Base-by-base conservation (phyloP, 2,797 vertebrate species). In the Cuculus canorus region DNA sequence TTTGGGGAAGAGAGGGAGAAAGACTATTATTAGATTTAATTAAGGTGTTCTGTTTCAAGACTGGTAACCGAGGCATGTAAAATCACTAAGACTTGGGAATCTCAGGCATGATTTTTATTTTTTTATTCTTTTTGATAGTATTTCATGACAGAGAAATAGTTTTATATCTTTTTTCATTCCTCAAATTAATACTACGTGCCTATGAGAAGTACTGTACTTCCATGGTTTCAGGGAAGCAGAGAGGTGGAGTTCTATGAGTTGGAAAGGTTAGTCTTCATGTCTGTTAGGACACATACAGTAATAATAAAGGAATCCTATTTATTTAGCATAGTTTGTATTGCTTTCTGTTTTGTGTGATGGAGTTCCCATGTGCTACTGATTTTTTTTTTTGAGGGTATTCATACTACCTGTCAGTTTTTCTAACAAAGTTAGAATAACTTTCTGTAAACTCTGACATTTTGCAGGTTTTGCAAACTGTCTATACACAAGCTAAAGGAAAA, bases 1-100 rank as follows among this genome's bases (percentile, higher is more conserved):
- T 10, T 70, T 7, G 17, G 11, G 8, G 17, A 4, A 13, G 18
- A 32, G 18, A 28, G 17, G 23, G 4, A 4, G 13, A 0, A 52
- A 82, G 0, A 50, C 22, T 69, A n/a, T n/a, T 79, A 19, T 24
- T 24, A 32, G 1, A 0, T 0, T 56, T 63, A 41, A 52, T 79
- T 68, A 41, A 82, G 22, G 5, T 82, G 25, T 65, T 83, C 52
- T 57, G 25, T 53, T 93, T 70, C 56, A 86, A 81, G 47, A 63
- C 13, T 17, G n/a, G 11, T 12, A 48, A n/a, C 12, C 24, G 64
- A 63, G 5, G 35, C 7, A 18, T 53, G 11, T 50, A n/a, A 86
- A 88, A 66, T 91, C 43, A 65, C 3, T 39, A 35, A 47, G n/a
- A 41, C 12, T 54, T 73, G 24, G 83, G 76, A 81, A 81, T 77